phyloP scores from a whole-genome alignment of 2,888 invertebrate genomes.

The Chrysina gloriosa region DNA sequence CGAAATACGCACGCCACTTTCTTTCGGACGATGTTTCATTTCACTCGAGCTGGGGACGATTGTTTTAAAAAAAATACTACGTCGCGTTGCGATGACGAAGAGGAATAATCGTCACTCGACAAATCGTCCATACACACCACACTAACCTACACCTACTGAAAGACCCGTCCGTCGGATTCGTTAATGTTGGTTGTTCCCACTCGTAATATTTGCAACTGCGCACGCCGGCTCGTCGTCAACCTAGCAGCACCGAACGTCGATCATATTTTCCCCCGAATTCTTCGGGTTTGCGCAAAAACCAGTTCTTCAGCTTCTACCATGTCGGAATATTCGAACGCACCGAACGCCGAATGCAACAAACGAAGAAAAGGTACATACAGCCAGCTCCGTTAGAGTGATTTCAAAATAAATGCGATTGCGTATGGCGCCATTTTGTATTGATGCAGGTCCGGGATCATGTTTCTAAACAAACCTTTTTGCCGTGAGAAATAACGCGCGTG shows the following conservation, averaged over 20 bases:
- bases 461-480: too few species aligned
- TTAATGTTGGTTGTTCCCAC: too few species aligned
- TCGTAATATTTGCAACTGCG: slow-evolving; percentile 41
- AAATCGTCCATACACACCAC: not conserved
- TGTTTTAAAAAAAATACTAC: slow-evolving; percentile 17
- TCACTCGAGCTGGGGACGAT: slow-evolving; percentile 13
- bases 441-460: too few species aligned
- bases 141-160: slow-evolving; percentile 40
- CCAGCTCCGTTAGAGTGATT: too few species aligned
- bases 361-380: too few species aligned
- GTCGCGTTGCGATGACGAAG: slow-evolving; percentile 21
- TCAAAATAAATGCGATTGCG: too few species aligned
- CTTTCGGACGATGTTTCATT: slow-evolving; percentile 23
- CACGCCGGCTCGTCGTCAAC: not conserved
- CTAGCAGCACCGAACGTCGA: not conserved
- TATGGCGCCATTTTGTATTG: too few species aligned
- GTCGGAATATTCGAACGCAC: too few species aligned
- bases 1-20: slow-evolving; percentile 18
- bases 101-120: not conserved
- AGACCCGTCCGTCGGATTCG: slow-evolving; percentile 34
- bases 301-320: not conserved
- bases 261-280: not conserved
- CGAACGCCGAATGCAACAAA: too few species aligned
- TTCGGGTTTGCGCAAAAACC: slow-evolving; percentile 8
- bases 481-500: too few species aligned